These are phyloP conservation scores for Troglohyphantes excavatus DNA, from an alignment of 2,888 invertebrate genomes.

Conservation along the genomic window DNA sequence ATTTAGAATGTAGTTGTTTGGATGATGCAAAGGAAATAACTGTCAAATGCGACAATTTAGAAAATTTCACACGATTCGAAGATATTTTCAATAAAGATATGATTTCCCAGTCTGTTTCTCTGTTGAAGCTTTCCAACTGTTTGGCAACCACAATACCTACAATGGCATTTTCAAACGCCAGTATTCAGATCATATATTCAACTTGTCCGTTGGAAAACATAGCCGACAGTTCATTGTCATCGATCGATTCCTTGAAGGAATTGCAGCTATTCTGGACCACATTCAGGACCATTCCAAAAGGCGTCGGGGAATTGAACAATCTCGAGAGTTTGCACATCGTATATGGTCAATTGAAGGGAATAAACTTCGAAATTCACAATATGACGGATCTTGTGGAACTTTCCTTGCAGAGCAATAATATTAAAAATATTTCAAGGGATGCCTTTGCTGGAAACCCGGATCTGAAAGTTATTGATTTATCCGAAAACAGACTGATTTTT, in stretches of 20 bases:
- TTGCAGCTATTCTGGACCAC: background rate
- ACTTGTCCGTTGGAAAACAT: slow-evolving; percentile 17
- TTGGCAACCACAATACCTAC: background rate
- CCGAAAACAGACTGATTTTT: background rate
- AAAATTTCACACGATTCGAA: background rate
- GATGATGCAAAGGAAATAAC: too few species aligned
- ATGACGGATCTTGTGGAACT: background rate
- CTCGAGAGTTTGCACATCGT: background rate
- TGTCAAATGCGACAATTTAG: too few species aligned
- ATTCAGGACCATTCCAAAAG: slow-evolving; percentile 10
- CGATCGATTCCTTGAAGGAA: background rate
- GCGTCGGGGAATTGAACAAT: background rate
- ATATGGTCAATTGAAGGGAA: background rate
- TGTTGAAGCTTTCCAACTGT: background rate
- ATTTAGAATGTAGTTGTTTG: background rate
- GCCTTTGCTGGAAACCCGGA: slow-evolving; percentile 19
- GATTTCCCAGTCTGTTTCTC: background rate
- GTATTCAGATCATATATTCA: background rate
- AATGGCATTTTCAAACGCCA: background rate
- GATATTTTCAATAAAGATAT: background rate
- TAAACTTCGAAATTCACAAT: background rate
- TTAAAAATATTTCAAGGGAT: background rate
- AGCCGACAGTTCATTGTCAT: background rate
- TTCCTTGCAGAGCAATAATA: background rate
- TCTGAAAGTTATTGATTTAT: slow-evolving; percentile 12